Conservation (phyloP, 2,888 invertebrate genomes). For the Cerastis rubricosa region DNA sequence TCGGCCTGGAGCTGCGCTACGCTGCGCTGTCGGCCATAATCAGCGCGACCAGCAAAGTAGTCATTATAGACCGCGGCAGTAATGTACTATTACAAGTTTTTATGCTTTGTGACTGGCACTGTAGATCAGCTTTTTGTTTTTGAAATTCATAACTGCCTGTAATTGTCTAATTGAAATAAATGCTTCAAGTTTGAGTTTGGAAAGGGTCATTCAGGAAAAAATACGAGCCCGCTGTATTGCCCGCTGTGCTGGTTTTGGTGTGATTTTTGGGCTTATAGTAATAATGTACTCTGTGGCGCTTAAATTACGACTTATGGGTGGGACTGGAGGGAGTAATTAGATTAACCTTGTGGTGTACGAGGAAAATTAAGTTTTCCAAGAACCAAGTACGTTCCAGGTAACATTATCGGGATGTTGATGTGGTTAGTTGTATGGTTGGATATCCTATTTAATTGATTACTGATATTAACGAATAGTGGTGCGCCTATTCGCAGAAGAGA, state of each 20-base stretch:
- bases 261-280: neutral
- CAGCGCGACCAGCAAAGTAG: no score
- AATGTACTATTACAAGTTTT: no score
- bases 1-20: no score
- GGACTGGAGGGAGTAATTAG: neutral
- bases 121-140: neutral
- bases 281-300: neutral
- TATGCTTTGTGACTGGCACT: neutral
- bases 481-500: conserved; percentile 61
- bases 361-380: neutral
- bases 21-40: no score
- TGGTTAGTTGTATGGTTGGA: neutral
- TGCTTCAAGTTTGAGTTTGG: neutral
- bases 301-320: neutral
- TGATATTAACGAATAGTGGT: conserved; percentile 62
- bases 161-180: neutral
- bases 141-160: neutral
- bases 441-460: neutral
- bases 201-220: neutral
- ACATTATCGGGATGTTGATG: neutral
- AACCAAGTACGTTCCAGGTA: neutral
- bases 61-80: no score
- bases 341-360: neutral
- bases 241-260: no score
- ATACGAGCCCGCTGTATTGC: neutral